Base-by-base conservation (phyloP, 2,888 invertebrate genomes). In the Drosophila formosana region DNA sequence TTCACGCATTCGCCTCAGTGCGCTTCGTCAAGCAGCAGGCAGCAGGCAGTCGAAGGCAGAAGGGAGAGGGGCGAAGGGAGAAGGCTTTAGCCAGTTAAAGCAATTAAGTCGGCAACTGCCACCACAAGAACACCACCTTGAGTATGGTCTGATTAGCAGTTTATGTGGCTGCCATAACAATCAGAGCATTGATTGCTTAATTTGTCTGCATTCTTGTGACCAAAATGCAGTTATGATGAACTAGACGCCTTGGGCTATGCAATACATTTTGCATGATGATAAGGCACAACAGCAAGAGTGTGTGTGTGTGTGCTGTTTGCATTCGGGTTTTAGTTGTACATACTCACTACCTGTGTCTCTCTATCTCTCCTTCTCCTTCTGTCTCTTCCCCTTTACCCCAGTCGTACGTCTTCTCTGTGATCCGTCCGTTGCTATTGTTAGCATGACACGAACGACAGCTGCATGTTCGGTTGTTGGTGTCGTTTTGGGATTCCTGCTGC, bases 1-100 rank as follows among this genome's bases (percentile, higher is more conserved):
- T 81, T 81, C 73, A 81, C 78, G 87, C 83, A 67, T 73, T 58
- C 77, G 86, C 72, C 70, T 70, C 86, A 80, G 56, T 77, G 75
- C 75, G 80, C 86, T 57, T 49, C 71, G 72, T 26, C 63, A 49
- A 65, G 63, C 69, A 72, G 61, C 37, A 57, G 43, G 49, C 30
- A 45, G 5, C 13, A 52, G 4, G n/a, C 28, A 28, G 28, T 5
- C 4, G 5, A 18, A 18, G 18, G 28, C 28, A 4, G 28, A 5
- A 26, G 39, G 52, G 11, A 23, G 28, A 5, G 13, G 39, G 52
- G 11, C n/a, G 9, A 11, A 23, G 34, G 8, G 11, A 23, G 9
- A 11, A 34, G 34, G 8, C 43, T 18, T 43, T 75, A 47, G 72
- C 43, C 67, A 69, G 65, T 66, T 79, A 66, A 82, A 76, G 85